Evolutionary conservation across 1,140 invertebrate genomes (phyloP).

Genomic region (Macrocentrus cingulum): DNA sequence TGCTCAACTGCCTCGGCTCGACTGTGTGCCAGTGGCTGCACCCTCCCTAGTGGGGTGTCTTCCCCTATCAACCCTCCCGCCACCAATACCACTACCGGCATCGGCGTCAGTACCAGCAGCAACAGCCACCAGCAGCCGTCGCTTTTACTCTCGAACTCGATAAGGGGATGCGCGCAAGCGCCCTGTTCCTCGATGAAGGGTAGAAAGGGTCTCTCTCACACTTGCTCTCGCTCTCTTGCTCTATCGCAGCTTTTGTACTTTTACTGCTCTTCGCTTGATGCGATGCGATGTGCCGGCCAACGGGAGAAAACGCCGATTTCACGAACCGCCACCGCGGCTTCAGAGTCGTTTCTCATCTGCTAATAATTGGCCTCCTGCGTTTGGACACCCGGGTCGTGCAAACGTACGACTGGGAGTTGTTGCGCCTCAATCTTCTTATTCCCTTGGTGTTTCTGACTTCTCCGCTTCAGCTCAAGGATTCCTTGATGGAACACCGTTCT

Average conservation of each 20-base stretch:
- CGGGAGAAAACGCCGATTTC: conserved; percentile 41
- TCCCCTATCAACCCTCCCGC: conserved; percentile 13
- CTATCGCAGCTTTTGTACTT: conserved; percentile 4
- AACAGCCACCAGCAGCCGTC: conserved; percentile 29
- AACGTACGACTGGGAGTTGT: conserved; percentile 21
- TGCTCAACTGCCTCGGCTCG: conserved; percentile 23
- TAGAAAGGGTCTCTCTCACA: conserved; percentile 20
- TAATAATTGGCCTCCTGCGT: conserved; percentile 30
- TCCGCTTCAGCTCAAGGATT: no score
- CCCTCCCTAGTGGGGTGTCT: conserved; percentile 21
- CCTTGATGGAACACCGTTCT: background rate
- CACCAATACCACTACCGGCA: conserved; percentile 17
- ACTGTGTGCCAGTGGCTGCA: conserved; percentile 36
- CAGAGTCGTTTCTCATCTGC: conserved; percentile 41
- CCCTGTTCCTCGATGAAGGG: conserved; percentile 21
- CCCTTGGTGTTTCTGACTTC: background rate
- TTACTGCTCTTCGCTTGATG: conserved; percentile 12
- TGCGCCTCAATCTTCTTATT: conserved; percentile 6
- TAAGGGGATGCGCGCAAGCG: conserved; percentile 45
- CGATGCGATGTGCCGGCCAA: conserved; percentile 6
- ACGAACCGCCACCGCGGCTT: conserved; percentile 38
- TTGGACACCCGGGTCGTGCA: conserved; percentile 8
- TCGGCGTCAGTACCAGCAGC: conserved; percentile 17
- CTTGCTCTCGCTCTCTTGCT: background rate
- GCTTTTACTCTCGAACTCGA: conserved; percentile 53